Percentiles rank a stretch among this genome's conserved stretches.
These are phyloP conservation scores for Lates japonicus DNA, from an alignment of 2,797 vertebrate species.

Conservation along the genomic window DNA sequence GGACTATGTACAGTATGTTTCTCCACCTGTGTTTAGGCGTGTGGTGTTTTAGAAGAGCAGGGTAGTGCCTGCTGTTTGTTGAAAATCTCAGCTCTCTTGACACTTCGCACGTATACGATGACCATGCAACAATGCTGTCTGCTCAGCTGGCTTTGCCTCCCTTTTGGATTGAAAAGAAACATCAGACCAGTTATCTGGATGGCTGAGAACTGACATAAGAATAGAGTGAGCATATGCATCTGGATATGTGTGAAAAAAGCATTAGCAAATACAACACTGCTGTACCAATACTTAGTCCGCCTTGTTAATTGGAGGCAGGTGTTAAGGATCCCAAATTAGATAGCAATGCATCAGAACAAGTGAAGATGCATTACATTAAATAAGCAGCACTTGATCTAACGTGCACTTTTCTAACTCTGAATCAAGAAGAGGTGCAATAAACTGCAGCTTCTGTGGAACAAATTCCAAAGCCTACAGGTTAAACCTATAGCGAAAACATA, in stretches of 20 bases:
- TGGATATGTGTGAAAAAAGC: background rate
- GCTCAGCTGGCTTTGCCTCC: background rate
- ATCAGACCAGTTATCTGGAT: background rate
- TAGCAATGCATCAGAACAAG: background rate
- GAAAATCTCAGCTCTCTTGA: background rate
- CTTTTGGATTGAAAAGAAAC: background rate
- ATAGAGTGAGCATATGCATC: background rate
- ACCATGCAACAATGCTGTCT: background rate
- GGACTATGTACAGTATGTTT: background rate
- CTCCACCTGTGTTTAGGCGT: background rate
- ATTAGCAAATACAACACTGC: background rate
- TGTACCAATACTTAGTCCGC: background rate
- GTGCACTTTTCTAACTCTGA: background rate
- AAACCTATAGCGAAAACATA: background rate
- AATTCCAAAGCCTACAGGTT: background rate
- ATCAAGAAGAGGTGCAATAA: background rate
- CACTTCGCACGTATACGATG: background rate
- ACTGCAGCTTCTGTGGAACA: background rate
- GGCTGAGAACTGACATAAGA: background rate
- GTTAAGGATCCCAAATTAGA: slow-evolving; percentile 6
- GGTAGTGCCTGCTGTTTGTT: background rate
- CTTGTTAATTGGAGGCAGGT: slow-evolving; percentile 10
- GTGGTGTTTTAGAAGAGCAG: background rate
- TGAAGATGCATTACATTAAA: background rate
- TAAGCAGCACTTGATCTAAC: background rate